phyloP scores from a whole-genome alignment of 1,140 invertebrate species.

The Plutomurus gul region DNA sequence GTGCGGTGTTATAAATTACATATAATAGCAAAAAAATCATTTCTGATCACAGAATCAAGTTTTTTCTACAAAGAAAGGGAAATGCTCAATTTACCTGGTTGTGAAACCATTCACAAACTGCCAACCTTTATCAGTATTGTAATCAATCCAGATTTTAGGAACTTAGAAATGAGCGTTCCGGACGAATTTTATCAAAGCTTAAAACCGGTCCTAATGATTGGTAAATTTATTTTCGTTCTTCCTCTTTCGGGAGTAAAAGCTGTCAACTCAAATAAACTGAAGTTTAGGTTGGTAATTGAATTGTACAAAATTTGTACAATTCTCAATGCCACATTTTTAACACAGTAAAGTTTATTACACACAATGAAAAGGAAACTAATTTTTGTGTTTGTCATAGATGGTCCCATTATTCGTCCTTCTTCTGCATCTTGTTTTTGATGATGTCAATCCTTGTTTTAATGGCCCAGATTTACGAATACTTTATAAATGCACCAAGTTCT shows the following conservation, averaged over 20 bases:
- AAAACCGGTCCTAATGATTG: not conserved
- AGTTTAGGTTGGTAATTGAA: no score
- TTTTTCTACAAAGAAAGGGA: no score
- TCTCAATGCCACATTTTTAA: not conserved
- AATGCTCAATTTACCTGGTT: no score
- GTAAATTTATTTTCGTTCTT: not conserved
- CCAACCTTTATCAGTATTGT: no score
- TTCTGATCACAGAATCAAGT: no score
- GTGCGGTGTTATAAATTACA: no score
- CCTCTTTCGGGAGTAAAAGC: not conserved
- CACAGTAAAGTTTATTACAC: not conserved
- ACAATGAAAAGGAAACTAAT: no score
- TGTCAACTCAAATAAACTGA: not conserved
- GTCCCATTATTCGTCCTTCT: not conserved
- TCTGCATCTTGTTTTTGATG: not conserved
- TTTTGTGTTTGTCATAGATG: no score
- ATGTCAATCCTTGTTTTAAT: not conserved
- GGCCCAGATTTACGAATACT: not conserved
- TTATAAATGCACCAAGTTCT: not conserved
- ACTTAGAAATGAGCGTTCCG: no score
- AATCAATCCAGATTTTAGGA: no score
- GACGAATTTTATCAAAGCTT: not conserved
- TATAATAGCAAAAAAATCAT: no score
- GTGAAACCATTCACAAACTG: no score
- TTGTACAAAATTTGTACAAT: not conserved